phyloP scores from a whole-genome alignment of 1,140 invertebrate genomes.

The Colletes latitarsis region DNA sequence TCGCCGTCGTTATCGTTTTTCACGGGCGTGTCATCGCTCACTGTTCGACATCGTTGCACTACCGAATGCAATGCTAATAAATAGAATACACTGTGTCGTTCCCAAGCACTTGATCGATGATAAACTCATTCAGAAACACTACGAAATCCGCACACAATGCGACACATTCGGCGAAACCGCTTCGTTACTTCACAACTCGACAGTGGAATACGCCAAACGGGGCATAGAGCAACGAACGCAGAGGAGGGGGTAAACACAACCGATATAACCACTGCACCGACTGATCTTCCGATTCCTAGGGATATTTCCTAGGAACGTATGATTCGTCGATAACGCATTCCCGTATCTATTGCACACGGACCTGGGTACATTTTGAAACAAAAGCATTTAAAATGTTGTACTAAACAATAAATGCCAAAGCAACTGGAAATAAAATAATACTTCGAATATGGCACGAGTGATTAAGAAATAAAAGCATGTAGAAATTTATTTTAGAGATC shows the following conservation, averaged over 20 bases:
- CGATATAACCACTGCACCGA: constrained; percentile 37
- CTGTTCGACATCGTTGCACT: constrained; percentile 35
- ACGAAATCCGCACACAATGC: constrained; percentile 18
- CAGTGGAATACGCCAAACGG: constrained; percentile 49
- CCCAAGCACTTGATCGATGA: constrained; percentile 28
- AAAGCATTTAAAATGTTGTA: too few relatives aligned
- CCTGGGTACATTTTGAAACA: background rate
- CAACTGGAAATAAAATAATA: too few relatives aligned
- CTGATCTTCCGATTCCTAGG: constrained; percentile 46
- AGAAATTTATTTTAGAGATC: too few relatives aligned
- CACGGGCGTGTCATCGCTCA: constrained; percentile 64
- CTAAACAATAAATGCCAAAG: too few relatives aligned
- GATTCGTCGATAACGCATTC: constrained; percentile 20
- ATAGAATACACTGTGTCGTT: background rate
- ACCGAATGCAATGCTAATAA: background rate
- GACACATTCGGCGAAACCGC: constrained; percentile 32
- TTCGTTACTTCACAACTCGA: constrained; percentile 40
- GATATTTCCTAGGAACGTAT: constrained; percentile 38
- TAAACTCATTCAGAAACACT: constrained; percentile 45
- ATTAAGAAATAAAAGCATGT: too few relatives aligned
- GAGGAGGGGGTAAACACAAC: constrained; percentile 43
- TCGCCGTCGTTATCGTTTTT: constrained; percentile 41
- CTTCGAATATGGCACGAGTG: too few relatives aligned
- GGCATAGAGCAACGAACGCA: constrained; percentile 42
- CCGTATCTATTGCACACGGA: constrained; percentile 2